Conservation (phyloP, 2,797 vertebrate genomes). For the Tokudaia muenninki region DNA sequence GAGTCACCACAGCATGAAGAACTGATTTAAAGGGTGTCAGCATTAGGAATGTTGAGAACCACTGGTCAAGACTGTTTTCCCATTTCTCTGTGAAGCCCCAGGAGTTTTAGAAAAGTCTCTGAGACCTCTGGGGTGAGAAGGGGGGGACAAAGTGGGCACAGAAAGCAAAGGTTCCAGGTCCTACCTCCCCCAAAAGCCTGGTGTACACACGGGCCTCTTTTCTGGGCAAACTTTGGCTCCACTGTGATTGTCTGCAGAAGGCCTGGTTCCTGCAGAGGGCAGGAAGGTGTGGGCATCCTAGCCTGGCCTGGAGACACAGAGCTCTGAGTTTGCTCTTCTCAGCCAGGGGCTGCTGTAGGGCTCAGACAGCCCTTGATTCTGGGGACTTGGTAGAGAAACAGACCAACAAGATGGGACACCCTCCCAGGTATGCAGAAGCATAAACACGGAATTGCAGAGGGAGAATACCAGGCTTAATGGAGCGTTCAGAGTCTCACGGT, state of each 20-base stretch:
- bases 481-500: no score
- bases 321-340: not conserved
- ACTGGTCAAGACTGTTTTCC: not conserved
- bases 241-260: not conserved
- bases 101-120: not conserved
- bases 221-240: not conserved
- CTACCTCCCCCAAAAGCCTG: not conserved
- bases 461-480: not conserved
- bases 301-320: not conserved
- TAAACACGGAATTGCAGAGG: not conserved
- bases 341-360: not conserved
- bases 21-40: not conserved
- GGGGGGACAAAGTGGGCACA: not conserved
- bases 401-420: not conserved
- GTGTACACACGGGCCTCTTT: not conserved
- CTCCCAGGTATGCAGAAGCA: not conserved
- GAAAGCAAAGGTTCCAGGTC: not conserved
- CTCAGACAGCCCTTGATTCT: not conserved
- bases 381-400: constrained; percentile 15
- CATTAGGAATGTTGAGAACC: not conserved
- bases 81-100: not conserved
- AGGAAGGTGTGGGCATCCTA: not conserved
- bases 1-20: not conserved
- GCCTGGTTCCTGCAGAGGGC: not conserved
- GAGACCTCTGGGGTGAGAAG: not conserved